Base-by-base conservation (phyloP, 2,888 invertebrate species). In the Gortyna flavago region DNA sequence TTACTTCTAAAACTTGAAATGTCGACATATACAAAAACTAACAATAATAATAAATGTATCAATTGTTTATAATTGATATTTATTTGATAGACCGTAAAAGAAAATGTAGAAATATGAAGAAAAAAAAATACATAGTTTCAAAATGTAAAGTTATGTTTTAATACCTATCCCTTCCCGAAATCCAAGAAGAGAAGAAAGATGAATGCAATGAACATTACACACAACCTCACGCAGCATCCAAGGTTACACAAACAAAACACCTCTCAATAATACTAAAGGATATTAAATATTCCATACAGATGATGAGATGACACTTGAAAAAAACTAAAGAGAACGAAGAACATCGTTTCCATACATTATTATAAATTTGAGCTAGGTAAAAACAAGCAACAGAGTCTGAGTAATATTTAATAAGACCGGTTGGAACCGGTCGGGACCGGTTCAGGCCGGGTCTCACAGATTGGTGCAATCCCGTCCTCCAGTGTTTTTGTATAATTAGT, bases 41-140 rank as follows among this genome's bases (percentile, higher is more conserved):
- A 96, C 95, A 95, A 95, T 95, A 94, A 93, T 92, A 89, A 92
- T 93, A 91, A 93, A 93, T 94, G 94, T 95, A 96, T 96, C 96
- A 95, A 96, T 96, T 96, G 94, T 95, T 95, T 96, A 95, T 95
- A 93, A 96, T 96, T 96, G 96, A 96, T 96, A 95, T 95, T 95
- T 95, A 96, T 95, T 95, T 96, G 94, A 96, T 96, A 96, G 96
- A 93, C 95, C 91, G 94, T 95, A 95, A 96, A 93, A 93, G 93
- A 93, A 94, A 95, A 93, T 96, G 96, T 96, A 96, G 96, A 95
- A 95, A 95, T 94, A 95, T 93, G 93, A 93, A 91, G 92, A 94
- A 95, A 94, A 93, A 71, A 93, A 95, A 96, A 96, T 95, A 96
- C 95, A 96, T 95, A 95, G 96, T 94, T 96, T 96, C 95, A 95